phyloP scores from a whole-genome alignment of 2,113 vertebrate species.

The Osmerus eperlanus region DNA sequence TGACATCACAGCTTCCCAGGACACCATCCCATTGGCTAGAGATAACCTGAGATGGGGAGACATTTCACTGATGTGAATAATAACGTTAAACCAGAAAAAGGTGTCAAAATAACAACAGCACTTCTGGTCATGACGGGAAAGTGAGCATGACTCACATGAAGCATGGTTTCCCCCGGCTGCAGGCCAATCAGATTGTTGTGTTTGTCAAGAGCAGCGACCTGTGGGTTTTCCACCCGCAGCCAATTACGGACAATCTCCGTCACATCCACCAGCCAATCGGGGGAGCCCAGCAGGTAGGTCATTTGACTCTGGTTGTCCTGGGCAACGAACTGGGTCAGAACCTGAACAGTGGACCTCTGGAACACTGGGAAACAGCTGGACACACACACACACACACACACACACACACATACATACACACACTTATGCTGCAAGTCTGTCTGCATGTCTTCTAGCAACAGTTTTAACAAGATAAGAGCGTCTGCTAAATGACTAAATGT shows the following conservation, averaged over 20 bases:
- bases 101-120: too few relatives aligned
- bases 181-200: conserved; percentile 61
- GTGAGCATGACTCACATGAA: conserved; percentile 53
- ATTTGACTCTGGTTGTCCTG: conserved; percentile 44
- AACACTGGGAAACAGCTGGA: conserved; percentile 67
- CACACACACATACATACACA: not conserved
- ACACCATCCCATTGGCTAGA: conserved; percentile 72
- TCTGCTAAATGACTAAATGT: too few relatives aligned
- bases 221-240: conserved; percentile 63
- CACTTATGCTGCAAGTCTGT: too few relatives aligned
- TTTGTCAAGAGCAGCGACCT: conserved; percentile 53
- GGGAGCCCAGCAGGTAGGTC: conserved; percentile 62
- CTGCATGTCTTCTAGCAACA: too few relatives aligned
- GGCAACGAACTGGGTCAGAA: conserved; percentile 70
- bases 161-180: conserved; percentile 66
- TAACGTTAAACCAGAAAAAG: too few relatives aligned
- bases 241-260: conserved; percentile 62
- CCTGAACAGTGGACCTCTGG: conserved; percentile 67
- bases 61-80: not conserved
- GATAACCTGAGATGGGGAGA: conserved; percentile 47
- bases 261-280: conserved; percentile 72
- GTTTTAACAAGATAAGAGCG: too few relatives aligned
- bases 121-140: not conserved
- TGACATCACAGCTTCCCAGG: conserved; percentile 66
- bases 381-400: not conserved